Evolutionary conservation across 2,888 invertebrate genomes (phyloP), one percentile per base, ranked within the genome.

Genomic region (Agelastica alni): DNA sequence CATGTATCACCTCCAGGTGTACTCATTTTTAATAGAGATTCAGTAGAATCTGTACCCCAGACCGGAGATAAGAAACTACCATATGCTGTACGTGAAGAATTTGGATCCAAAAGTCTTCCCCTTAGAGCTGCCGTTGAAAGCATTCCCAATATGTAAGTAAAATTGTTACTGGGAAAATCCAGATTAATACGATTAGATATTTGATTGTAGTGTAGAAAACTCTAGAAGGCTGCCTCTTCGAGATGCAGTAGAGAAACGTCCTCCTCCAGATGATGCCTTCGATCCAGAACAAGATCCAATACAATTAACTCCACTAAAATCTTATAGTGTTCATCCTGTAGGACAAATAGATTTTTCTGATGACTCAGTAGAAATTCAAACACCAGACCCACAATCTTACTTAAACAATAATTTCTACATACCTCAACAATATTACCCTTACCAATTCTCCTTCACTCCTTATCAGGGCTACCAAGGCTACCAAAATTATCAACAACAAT

Each of bases 91-190:
- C 37, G 36, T 26, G 63, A 71, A 17, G 73, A 73, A 51, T 78
- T 72, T 59, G 79, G 79, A 17, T 75, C 77, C 10, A 74, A 68
- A 49, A 75, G 75, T 54, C 70, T 86, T 43, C 91, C 91, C 0
- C 78, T 91, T 53, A 80, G 92, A 54, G 81, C 85, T 41, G 90
- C 92, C 1, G 89, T 92, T 2, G 91, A 92, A 76, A 87, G 83
- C 67, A 77, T 87, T 52, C 88, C 88, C 5, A 72, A 77, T 62
- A 63, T 74, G 78, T 79, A 69, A 73, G 73, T 67, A 34, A 45
- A 49, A 31, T 28, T 26, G 6, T 14, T 12, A 26, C 2, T 2
- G 12, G 30, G 6, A 47, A 22, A 26, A 3, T 39, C 18, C 17
- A 10, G 20, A 14, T 51, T 46, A 46, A 32, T 28, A n/a, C n/a